Base-by-base conservation (phyloP, 2,797 vertebrate species). In the Tiaroga cobitis region DNA sequence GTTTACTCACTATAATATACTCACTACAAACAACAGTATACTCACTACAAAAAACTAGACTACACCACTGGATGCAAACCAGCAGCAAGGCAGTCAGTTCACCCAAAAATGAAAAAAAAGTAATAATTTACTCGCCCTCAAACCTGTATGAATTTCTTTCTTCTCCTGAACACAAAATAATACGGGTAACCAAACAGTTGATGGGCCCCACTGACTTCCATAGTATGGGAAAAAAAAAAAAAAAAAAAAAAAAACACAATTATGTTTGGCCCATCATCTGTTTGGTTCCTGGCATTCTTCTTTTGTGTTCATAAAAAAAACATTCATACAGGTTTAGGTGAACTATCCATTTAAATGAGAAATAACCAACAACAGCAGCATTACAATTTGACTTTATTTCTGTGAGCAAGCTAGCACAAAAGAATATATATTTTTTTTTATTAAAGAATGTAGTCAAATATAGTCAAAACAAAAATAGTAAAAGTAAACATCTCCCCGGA, bases 401-500 rank as follows among this genome's bases (percentile, higher is more conserved):
- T 11, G n/a, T 72, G 37, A 59, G 54, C 51, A 29, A 72, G 37
- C 49, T 13, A 72, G 34, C 0, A 34, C 19, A 81, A 15, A 51
- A 19, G 3, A 21, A 29, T 43, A 3, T 56, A 16, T 51, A 1
- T 24, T 7, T 63, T 65, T 29, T 61, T 43, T 16, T 4, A 51
- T 51, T 32, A 2, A 51, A 74, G 32, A 51, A 54, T 32, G 0
- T 74, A 77, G 82, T 46, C 37, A 78, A 32, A 80, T 61, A 83
- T 29, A n/a, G 56, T 84, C 39, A 75, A 79, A 67, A 63, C 32
- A 21, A 67, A 67, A 81, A 82, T 39, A 78, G 18, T 19, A 21
- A 82, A 78, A 81, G 68, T 15, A 84, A 85, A 82, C 80, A 76
- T 70, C 72, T 15, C 19, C 39, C 5, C 74, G 81, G 32, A 78